A percentile compares a stretch with the other conserved stretches of the same genome.
These are phyloP conservation scores for Scaptomyza polygonia DNA, from an alignment of 2,888 invertebrate genomes.

Conservation along the genomic window DNA sequence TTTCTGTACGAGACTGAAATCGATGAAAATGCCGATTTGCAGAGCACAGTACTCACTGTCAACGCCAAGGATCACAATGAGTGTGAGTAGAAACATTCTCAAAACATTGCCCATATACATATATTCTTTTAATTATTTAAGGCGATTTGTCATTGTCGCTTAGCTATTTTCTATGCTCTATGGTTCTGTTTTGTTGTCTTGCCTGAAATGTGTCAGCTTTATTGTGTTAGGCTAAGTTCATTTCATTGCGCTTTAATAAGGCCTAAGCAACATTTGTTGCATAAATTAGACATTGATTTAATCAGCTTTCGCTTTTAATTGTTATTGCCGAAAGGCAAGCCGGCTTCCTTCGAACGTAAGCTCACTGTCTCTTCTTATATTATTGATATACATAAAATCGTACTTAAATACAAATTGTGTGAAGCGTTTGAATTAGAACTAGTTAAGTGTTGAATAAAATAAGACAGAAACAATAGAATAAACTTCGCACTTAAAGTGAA, in stretches of 20 bases:
- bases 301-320: conserved; percentile 53
- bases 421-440: not conserved
- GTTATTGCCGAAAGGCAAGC: conserved; percentile 12
- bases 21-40: conserved; percentile 98
- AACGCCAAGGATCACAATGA: conserved; percentile 99
- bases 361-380: conserved; percentile 2
- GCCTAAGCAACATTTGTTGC: conserved; percentile 34
- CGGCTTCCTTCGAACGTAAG: not conserved
- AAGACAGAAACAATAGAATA: too few species aligned
- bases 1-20: conserved; percentile 98
- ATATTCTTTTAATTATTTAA: conserved; percentile 33
- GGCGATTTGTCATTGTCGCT: conserved; percentile 38
- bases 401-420: conserved; percentile 11
- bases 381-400: conserved; percentile 7
- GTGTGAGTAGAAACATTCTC: conserved; percentile 91
- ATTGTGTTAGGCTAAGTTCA: conserved; percentile 6
- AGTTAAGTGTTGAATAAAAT: not conserved
- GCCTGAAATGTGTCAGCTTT: not conserved
- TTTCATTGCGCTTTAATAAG: conserved; percentile 26
- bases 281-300: conserved; percentile 72
- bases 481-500: too few species aligned
- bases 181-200: not conserved
- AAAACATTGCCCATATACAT: not conserved
- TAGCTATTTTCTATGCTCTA: conserved; percentile 3
- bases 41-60: conserved; percentile 98